Evolutionary conservation across 2,797 vertebrate genomes (phyloP).

Genomic region (Hoplostethus atlanticus): DNA sequence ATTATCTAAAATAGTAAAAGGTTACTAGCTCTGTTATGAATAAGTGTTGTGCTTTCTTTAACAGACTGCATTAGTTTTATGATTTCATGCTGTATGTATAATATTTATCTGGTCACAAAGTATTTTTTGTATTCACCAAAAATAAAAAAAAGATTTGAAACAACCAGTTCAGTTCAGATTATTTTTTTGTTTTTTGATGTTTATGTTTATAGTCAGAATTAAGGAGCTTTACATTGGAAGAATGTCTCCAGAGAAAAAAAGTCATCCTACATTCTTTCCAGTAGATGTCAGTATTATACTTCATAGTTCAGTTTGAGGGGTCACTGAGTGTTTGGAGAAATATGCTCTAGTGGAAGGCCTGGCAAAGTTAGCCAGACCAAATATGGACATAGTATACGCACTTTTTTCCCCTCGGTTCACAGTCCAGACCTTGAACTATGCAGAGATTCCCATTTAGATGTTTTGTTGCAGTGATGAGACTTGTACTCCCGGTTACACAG

Average conservation of each 20-base stretch:
- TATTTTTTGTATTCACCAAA: constrained; percentile 91
- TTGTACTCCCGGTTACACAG: not conserved
- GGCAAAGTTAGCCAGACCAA: constrained; percentile 77
- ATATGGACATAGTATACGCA: constrained; percentile 82
- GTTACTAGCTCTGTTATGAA: constrained; percentile 78
- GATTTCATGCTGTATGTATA: constrained; percentile 82
- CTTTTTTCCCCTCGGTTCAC: constrained; percentile 54
- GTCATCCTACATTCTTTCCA: constrained; percentile 76
- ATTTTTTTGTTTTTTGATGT: constrained; percentile 16
- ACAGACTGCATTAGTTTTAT: constrained; percentile 80
- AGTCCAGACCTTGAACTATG: constrained; percentile 68
- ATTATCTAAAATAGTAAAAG: constrained; percentile 70
- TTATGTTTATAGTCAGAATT: not conserved
- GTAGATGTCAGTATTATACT: constrained; percentile 79
- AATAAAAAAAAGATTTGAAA: constrained; percentile 86
- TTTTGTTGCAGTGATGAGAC: constrained; percentile 42
- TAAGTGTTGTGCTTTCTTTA: constrained; percentile 85
- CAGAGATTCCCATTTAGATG: constrained; percentile 54
- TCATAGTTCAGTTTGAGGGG: constrained; percentile 35
- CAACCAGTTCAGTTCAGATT: constrained; percentile 27
- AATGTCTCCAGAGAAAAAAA: not conserved
- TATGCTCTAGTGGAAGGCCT: constrained; percentile 57
- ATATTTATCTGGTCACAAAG: constrained; percentile 89
- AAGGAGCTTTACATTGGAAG: not conserved
- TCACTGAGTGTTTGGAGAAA: constrained; percentile 62